Evolutionary conservation across 2,113 vertebrate species (phyloP).

Genomic region (Actinemys pallida): DNA sequence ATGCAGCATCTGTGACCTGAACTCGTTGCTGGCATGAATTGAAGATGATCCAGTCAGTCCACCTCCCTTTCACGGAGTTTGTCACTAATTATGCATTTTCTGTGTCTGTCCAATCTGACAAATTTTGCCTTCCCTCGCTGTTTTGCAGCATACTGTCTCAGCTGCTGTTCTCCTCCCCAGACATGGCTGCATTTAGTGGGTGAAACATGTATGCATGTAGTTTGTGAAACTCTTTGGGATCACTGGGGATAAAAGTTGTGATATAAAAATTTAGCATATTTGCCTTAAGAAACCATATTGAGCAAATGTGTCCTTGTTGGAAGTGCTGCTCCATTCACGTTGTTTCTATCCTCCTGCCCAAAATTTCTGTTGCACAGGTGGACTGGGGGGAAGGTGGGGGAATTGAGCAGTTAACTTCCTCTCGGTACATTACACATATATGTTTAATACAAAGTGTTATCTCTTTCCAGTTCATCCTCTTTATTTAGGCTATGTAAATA

Average conservation of each 20-base stretch:
- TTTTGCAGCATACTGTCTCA: background rate
- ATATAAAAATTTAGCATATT: background rate
- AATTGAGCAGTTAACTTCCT: background rate
- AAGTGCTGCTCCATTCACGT: background rate
- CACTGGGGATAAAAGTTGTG: background rate
- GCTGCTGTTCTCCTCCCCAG: background rate
- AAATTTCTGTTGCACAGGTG: background rate
- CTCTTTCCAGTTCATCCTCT: background rate
- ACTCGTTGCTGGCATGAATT: background rate
- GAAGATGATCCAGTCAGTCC: slow-evolving; percentile 56
- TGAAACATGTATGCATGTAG: background rate
- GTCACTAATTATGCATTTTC: slow-evolving; percentile 50
- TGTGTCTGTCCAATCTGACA: background rate
- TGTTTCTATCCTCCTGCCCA: background rate
- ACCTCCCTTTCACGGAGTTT: slow-evolving; percentile 44
- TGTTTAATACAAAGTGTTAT: slow-evolving; percentile 28
- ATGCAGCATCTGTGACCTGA: background rate
- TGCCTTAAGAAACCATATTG: background rate
- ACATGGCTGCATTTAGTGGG: rapidly evolving
- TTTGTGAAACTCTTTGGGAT: background rate
- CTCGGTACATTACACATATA: background rate
- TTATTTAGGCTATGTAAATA: background rate
- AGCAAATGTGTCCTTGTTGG: slow-evolving; percentile 41
- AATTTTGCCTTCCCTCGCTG: background rate
- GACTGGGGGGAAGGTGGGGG: background rate